phyloP scores from a whole-genome alignment of 2,113 vertebrate species.

The Rissa tridactyla region DNA sequence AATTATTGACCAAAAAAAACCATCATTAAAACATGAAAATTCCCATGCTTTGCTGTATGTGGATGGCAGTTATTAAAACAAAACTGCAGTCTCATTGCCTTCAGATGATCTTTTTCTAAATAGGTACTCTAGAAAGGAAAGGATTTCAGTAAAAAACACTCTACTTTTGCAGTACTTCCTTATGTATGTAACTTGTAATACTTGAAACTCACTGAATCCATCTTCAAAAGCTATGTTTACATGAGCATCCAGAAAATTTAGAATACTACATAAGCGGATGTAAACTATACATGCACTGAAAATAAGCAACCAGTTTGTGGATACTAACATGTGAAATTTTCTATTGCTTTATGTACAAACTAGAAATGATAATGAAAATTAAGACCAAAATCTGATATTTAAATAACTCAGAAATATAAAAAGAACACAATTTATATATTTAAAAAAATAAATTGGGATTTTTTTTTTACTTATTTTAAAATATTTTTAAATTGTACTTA shows the following conservation, averaged over 20 bases:
- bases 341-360: not conserved
- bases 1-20: not conserved
- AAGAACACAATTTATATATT: not conserved
- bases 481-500: not conserved
- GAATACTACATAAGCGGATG: not conserved
- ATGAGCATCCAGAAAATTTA: not conserved
- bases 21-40: not conserved
- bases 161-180: not conserved
- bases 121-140: not conserved
- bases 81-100: not conserved
- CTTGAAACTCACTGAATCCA: not conserved
- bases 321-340: not conserved
- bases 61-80: not conserved
- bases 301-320: not conserved
- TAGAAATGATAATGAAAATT: not conserved
- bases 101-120: not conserved
- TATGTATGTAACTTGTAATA: not conserved
- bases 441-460: accelerated
- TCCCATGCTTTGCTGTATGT: not conserved
- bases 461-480: not conserved
- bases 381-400: not conserved
- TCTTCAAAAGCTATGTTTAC: not conserved
- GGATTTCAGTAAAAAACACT: not conserved
- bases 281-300: not conserved
- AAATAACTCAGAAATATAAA: not conserved